Evolutionary conservation across 2,797 vertebrate species (phyloP).

Genomic region (Falco columbarius): DNA sequence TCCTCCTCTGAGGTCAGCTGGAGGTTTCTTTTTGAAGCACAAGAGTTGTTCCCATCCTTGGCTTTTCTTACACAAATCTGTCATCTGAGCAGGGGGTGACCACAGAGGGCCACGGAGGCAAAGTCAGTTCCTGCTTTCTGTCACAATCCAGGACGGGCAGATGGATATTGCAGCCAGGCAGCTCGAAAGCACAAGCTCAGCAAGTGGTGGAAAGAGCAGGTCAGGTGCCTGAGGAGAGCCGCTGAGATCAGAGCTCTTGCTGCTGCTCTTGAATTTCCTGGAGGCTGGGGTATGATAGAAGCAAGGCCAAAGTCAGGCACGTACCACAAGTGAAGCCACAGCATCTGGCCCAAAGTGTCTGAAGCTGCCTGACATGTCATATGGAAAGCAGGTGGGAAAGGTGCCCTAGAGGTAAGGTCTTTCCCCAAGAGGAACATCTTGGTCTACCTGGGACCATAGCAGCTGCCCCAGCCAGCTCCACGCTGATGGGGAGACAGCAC

Average conservation of each 20-base stretch:
- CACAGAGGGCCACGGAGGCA: not conserved
- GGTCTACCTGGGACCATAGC: not conserved
- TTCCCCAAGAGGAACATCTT: not conserved
- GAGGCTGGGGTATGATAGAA: rapidly evolving
- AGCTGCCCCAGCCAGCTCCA: not conserved
- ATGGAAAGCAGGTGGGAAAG: not conserved
- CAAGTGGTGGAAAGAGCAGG: not conserved
- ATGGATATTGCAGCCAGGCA: rapidly evolving
- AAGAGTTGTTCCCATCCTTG: not conserved
- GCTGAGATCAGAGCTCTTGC: not conserved
- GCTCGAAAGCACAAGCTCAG: not conserved
- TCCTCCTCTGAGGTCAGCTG: not conserved
- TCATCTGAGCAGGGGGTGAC: not conserved
- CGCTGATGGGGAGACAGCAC: rapidly evolving
- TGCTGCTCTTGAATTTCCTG: not conserved
- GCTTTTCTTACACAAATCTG: not conserved
- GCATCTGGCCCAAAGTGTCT: not conserved
- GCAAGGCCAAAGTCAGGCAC: not conserved
- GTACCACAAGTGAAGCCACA: not conserved
- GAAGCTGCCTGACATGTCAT: rapidly evolving
- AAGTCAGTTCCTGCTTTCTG: rapidly evolving
- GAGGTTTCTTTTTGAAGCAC: not conserved
- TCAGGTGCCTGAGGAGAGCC: not conserved
- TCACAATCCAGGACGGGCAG: not conserved
- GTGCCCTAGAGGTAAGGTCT: not conserved